Base-by-base conservation (phyloP, 2,113 vertebrate genomes). In the Speoplatyrhinus poulsoni region DNA sequence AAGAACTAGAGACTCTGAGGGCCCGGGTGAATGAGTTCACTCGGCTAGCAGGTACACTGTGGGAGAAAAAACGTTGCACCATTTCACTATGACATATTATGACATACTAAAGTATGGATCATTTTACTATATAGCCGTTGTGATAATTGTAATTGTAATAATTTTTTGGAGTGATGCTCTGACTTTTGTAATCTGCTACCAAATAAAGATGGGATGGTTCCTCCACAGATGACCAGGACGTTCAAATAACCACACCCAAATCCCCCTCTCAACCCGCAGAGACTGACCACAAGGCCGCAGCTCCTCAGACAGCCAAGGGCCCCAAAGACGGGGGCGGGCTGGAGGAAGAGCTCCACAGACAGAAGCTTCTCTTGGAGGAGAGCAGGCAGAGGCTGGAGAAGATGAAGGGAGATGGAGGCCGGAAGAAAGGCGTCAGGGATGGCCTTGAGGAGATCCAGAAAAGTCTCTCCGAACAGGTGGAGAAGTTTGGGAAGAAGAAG, bases 1-100 rank as follows among this genome's bases (percentile, higher is more conserved):
- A 63, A 17, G 92, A 93, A 77, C 76, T 93, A 70, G 80, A 92
- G 81, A 85, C 50, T 56, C 87, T 93, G 72, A 85, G 85, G 73
- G 72, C 79, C 10, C 75, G 90, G 68, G 87, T 92, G 52, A 85
- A 81, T 0, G 91, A 92, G 64, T 89, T 92, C 58, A 86, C 73
- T 61, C 87, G 87, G 47, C 84, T 92, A 47, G 77, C 88, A 85
- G 90, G 92, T 93, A 75, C 0, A 3, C 46, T 17, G 13, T 4
- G 9, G 47, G 26, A 26, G 26, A 8, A 41, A 53, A 46, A 15
- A 4, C 12, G 16, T 16, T 55, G 4, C 33, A 16, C 46, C 1
- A 12, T 10, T 11, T 60, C 0, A 32, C 56, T 57, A 19, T 9
- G 2, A 26, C 1, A 1, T 26, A 26, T 1, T 26, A 26, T 26